These are phyloP conservation scores for Gallinago stenura DNA, from an alignment of 2,797 vertebrate genomes.

Conservation along the genomic window DNA sequence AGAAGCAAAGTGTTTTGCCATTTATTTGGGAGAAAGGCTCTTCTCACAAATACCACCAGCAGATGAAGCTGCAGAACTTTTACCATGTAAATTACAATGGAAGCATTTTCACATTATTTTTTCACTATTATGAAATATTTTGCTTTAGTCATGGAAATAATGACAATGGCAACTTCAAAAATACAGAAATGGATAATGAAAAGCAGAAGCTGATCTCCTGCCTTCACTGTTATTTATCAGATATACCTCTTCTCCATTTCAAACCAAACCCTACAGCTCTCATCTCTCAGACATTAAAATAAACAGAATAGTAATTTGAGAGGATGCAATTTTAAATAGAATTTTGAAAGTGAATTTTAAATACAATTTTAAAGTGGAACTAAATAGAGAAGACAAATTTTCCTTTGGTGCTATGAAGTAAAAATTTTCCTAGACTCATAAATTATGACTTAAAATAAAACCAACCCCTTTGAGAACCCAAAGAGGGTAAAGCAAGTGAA, in stretches of 20 bases:
- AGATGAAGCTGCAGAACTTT: conserved; percentile 1
- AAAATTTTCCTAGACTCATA: background rate
- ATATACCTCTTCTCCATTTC: background rate
- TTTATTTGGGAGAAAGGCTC: background rate
- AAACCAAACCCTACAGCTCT: background rate
- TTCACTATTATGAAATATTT: background rate
- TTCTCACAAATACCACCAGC: background rate
- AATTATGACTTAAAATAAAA: background rate
- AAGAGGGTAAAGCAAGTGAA: background rate
- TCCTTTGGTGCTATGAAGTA: background rate
- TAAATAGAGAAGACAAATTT: background rate
- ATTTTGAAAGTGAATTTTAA: background rate
- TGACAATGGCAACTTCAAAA: background rate
- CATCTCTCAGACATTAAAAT: background rate
- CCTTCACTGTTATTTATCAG: background rate
- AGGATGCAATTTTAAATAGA: background rate
- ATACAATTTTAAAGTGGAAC: background rate
- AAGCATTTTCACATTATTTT: background rate
- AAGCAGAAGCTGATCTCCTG: background rate
- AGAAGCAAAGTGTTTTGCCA: background rate
- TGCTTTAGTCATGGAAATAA: background rate
- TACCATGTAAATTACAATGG: background rate
- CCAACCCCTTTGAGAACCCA: background rate
- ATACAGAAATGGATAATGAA: background rate
- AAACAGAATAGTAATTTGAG: background rate